A percentile compares a stretch with the other conserved stretches of the same genome.
Conservation (phyloP, 2,797 vertebrate species). For the Zonotrichia albicollis region DNA sequence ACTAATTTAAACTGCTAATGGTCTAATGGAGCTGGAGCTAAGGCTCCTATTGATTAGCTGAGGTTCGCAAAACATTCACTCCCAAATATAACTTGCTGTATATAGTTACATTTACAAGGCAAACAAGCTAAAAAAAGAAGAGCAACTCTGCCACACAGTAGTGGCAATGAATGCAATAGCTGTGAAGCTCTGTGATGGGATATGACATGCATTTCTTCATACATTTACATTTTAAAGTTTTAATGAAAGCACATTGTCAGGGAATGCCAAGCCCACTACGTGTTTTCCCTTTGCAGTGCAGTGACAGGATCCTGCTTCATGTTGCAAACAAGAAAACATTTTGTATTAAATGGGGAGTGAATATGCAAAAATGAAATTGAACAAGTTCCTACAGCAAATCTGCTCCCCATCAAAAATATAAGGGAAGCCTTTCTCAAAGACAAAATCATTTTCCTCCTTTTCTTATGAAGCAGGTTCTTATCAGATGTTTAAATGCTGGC, state of each 20-base stretch:
- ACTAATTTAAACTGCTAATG: conserved; percentile 34
- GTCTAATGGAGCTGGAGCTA: not conserved
- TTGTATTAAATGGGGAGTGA: conserved; percentile 61
- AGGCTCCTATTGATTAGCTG: not conserved
- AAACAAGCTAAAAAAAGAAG: conserved; percentile 46
- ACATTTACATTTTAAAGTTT: conserved; percentile 63
- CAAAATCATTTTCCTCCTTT: not conserved
- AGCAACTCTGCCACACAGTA: not conserved
- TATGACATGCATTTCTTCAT: conserved; percentile 41
- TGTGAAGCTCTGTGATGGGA: conserved; percentile 17
- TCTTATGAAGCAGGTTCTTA: not conserved
- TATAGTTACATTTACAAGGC: conserved; percentile 3
- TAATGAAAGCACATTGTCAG: conserved; percentile 61
- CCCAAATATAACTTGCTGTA: not conserved
- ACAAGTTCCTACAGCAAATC: conserved; percentile 33
- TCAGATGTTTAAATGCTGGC: not conserved
- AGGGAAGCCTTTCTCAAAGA: conserved; percentile 18
- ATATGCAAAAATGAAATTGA: conserved; percentile 44
- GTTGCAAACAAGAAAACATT: conserved; percentile 55
- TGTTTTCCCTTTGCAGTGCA: conserved; percentile 21
- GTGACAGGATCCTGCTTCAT: conserved; percentile 50
- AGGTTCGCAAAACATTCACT: not conserved
- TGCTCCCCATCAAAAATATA: conserved; percentile 1
- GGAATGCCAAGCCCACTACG: conserved; percentile 23
- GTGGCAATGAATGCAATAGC: conserved; percentile 24